Evolutionary conservation across 1,140 invertebrate species (phyloP).

Genomic region (Drosophila neocordata): DNA sequence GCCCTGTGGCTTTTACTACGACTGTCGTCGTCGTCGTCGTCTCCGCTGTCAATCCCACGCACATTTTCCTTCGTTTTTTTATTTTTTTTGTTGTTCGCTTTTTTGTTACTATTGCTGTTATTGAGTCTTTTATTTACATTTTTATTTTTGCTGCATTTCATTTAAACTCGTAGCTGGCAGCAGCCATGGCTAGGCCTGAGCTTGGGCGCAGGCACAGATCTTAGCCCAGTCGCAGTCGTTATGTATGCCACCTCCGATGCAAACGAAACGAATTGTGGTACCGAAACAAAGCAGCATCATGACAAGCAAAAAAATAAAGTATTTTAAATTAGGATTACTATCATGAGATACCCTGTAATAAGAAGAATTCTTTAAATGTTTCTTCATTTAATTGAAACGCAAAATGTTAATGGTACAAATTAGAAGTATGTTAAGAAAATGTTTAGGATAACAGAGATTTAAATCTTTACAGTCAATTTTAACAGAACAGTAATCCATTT

Average conservation of each 20-base stretch:
- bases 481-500: too few relatives aligned
- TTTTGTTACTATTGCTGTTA: constrained; percentile 63
- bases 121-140: constrained; percentile 73
- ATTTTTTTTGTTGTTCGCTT: constrained; percentile 52
- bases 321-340: not conserved
- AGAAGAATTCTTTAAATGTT: too few relatives aligned
- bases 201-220: constrained; percentile 1
- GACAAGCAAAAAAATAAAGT: constrained; percentile 47
- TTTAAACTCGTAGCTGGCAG: constrained; percentile 46
- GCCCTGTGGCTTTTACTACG: constrained; percentile 13
- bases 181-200: not conserved
- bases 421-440: too few relatives aligned
- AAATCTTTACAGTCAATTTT: too few relatives aligned
- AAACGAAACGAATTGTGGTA: constrained; percentile 49
- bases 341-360: not conserved
- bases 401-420: too few relatives aligned
- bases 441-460: too few relatives aligned
- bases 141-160: constrained; percentile 61
- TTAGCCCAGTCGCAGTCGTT: constrained; percentile 24
- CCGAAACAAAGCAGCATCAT: constrained; percentile 53
- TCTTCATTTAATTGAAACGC: too few relatives aligned
- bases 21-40: constrained; percentile 40
- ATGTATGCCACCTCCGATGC: constrained; percentile 51
- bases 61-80: constrained; percentile 37
- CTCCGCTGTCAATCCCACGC: constrained; percentile 69